Percentiles rank a stretch among this genome's conserved stretches.
phyloP scores from a whole-genome alignment of 53 echinoderm and acorn worm species.

The Holothuria leucospilota region DNA sequence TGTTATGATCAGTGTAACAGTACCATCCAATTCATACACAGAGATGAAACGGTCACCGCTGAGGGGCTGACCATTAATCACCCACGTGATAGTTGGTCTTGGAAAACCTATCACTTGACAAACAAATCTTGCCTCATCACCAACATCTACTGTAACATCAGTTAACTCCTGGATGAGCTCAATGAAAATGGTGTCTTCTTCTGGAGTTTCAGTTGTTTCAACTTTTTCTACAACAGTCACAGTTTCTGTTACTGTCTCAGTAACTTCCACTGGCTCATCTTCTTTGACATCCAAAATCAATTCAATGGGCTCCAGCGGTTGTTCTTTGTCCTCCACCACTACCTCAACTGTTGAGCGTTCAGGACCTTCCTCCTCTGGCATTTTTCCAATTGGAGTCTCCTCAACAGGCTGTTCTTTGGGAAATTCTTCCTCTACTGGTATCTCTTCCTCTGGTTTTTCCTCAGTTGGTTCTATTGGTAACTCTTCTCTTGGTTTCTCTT shows the following conservation, averaged over 20 bases:
- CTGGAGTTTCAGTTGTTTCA: constrained; percentile 36
- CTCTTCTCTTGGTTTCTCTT: constrained; percentile 7
- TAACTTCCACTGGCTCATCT: constrained; percentile 33
- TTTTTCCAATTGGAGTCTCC: neutral
- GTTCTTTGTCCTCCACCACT: neutral
- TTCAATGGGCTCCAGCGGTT: constrained; percentile 27
- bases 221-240: constrained; percentile 34
- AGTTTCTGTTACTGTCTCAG: constrained; percentile 22
- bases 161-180: constrained; percentile 57
- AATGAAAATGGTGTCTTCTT: constrained; percentile 52
- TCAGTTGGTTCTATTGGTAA: neutral
- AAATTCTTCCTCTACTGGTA: neutral
- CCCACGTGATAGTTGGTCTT: constrained; percentile 85
- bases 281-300: constrained; percentile 35
- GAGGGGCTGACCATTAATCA: constrained; percentile 76
- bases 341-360: constrained; percentile 28
- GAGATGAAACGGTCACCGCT: constrained; percentile 82
- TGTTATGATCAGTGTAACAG: constrained; percentile 69
- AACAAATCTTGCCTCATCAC: constrained; percentile 70
- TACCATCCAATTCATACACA: constrained; percentile 83
- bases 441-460: constrained; percentile 38
- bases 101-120: constrained; percentile 86
- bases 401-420: constrained; percentile 56
- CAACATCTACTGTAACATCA: constrained; percentile 80
- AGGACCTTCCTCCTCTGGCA: constrained; percentile 23